Evolutionary conservation across 2,888 invertebrate species (phyloP), one percentile per base, ranked within the genome.

Genomic region (Cenopis cana): DNA sequence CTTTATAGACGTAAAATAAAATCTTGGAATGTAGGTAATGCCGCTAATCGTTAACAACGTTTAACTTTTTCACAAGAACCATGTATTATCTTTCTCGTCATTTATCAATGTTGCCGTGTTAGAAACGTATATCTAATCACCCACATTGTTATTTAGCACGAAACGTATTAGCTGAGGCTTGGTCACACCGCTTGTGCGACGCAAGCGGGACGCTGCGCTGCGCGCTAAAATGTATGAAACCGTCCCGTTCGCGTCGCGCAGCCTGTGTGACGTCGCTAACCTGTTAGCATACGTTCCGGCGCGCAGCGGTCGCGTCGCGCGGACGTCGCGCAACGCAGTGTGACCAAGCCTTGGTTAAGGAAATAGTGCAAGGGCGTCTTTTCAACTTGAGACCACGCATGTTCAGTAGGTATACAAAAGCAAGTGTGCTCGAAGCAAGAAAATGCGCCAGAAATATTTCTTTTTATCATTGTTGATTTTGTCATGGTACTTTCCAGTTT

Each of bases 341-440:
- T n/a, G n/a, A n/a, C n/a, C n/a, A n/a, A n/a, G n/a, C n/a, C n/a
- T n/a, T n/a, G 81, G 81, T 76, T 72, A 75, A 76, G 75, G 72
- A 86, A 83, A 77, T 83, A 79, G 86, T 83, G 83, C 87, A 87
- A 87, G 86, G 86, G 77, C 85, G 74, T 68, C 73, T 68, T 73
- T 60, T 72, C 49, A 60, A 62, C 18, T 66, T 49, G 65, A 62
- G 62, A 62, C 33, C 24, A 6, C 52, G 20, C 38, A 38, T 57
- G 18, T 36, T 56, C 56, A 14, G 50, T 18, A 65, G n/a, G 36
- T 41, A 12, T n/a, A 14, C 14, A 8, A 46, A n/a, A 46, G n/a
- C n/a, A 46, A 14, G 12, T 5, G 1, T 4, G 41, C 14, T 41
- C 41, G 41, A 12, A 4, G 14, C 12, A 14, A 41, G 41, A 41